Evolutionary conservation across 2,113 vertebrate species (phyloP).

Genomic region (Progne subis): DNA sequence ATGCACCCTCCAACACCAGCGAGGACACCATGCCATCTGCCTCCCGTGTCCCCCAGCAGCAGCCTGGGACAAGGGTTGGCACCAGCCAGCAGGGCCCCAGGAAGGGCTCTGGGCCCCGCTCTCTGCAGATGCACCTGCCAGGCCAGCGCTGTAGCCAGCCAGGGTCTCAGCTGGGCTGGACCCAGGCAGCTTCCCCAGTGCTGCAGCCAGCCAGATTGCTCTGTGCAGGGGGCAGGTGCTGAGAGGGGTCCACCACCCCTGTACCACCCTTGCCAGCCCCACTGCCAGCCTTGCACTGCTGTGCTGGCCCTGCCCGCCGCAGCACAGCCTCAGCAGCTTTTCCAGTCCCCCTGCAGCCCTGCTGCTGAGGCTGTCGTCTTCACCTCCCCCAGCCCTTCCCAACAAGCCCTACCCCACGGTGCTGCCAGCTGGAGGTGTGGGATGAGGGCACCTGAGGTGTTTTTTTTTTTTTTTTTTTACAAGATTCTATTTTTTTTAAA

Average conservation of each 20-base stretch:
- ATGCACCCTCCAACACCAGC: constrained; percentile 20
- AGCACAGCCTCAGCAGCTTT: constrained; percentile 2
- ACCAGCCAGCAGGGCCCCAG: background rate
- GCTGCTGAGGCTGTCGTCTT: background rate
- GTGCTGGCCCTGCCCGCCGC: background rate
- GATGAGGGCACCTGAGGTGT: background rate
- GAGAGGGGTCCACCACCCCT: background rate
- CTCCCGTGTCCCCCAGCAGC: background rate
- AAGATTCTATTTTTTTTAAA: constrained; percentile 77
- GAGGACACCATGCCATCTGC: constrained; percentile 22
- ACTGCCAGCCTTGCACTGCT: background rate
- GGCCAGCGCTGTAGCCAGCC: background rate
- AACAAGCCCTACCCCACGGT: background rate
- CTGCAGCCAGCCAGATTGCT: background rate
- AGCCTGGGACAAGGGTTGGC: background rate
- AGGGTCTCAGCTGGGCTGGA: constrained; percentile 52
- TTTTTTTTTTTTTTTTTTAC: constrained; percentile 59
- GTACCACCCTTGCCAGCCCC: background rate
- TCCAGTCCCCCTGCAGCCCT: background rate
- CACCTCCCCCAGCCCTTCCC: background rate
- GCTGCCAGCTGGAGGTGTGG: constrained; percentile 43
- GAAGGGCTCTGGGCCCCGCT: background rate
- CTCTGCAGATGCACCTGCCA: background rate
- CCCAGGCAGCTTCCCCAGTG: background rate
- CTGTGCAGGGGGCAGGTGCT: background rate